Evolutionary conservation across 2,797 vertebrate species (phyloP).

Genomic region (Oreochromis grahami): DNA sequence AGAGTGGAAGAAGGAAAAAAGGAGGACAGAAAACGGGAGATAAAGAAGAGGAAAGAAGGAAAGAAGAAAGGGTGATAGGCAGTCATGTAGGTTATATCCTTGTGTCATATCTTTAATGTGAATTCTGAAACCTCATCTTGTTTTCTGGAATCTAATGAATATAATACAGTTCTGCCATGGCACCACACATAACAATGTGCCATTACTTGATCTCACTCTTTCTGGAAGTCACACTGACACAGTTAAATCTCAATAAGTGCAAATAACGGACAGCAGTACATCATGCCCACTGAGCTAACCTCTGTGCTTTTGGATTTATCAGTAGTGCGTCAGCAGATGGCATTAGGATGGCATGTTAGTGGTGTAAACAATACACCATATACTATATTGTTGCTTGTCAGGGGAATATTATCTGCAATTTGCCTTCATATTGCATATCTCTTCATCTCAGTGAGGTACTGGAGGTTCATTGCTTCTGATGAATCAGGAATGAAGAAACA

Average conservation of each 20-base stretch:
- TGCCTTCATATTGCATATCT: conserved; percentile 43
- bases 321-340: conserved; percentile 29
- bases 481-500: conserved; percentile 44
- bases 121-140: conserved; percentile 39
- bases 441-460: conserved; percentile 36
- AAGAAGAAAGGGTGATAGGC: background rate
- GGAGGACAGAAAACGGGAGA: background rate
- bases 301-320: conserved; percentile 40
- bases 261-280: conserved; percentile 11
- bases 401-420: conserved; percentile 48
- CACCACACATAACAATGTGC: conserved; percentile 15
- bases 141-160: conserved; percentile 52
- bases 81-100: conserved; percentile 24
- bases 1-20: background rate
- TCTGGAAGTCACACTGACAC: conserved; percentile 35
- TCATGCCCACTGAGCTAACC: conserved; percentile 5
- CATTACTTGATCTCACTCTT: conserved; percentile 28
- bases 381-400: conserved; percentile 18
- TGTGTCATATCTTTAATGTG: conserved; percentile 43
- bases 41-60: conserved; percentile 10
- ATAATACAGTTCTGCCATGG: conserved; percentile 16
- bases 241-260: conserved; percentile 48
- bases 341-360: conserved; percentile 41
- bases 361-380: conserved; percentile 31
- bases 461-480: conserved; percentile 45